These are phyloP conservation scores for Beroe forskalii DNA, from an alignment of 37 sponge, comb jelly and placozoan genomes.

Conservation along the genomic window DNA sequence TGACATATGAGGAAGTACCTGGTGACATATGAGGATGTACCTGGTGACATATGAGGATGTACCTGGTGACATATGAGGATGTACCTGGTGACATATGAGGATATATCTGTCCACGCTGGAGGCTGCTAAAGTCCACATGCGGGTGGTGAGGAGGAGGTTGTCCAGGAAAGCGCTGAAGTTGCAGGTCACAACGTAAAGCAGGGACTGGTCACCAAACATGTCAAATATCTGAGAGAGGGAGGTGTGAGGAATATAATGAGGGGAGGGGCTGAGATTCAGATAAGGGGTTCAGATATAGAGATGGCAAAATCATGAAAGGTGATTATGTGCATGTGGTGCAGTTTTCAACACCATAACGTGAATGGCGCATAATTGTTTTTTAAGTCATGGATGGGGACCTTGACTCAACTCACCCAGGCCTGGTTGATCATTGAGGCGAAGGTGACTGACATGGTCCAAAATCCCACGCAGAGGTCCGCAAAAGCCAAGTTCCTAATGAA, in stretches of 20 bases:
- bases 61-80: too few relatives aligned
- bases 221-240: constrained; percentile 32
- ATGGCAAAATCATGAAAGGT: too few relatives aligned
- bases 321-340: too few relatives aligned
- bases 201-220: background rate
- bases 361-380: too few relatives aligned
- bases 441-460: constrained; percentile 51
- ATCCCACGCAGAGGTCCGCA: constrained; percentile 24
- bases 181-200: constrained; percentile 16
- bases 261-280: too few relatives aligned
- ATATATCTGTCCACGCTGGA: constrained; percentile 35
- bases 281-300: too few relatives aligned
- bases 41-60: too few relatives aligned
- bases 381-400: too few relatives aligned
- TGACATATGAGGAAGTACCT: too few relatives aligned
- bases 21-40: too few relatives aligned
- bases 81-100: constrained; percentile 28
- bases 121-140: constrained; percentile 34
- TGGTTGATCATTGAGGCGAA: constrained; percentile 46
- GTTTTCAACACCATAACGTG: too few relatives aligned
- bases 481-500: constrained; percentile 51
- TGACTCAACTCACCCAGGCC: constrained; percentile 31
- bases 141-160: background rate
- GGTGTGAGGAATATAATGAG: too few relatives aligned
- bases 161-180: constrained; percentile 64